Percentiles rank a stretch among this genome's conserved stretches.
phyloP scores from a whole-genome alignment of 2,797 vertebrate species.

The Balearica regulorum region DNA sequence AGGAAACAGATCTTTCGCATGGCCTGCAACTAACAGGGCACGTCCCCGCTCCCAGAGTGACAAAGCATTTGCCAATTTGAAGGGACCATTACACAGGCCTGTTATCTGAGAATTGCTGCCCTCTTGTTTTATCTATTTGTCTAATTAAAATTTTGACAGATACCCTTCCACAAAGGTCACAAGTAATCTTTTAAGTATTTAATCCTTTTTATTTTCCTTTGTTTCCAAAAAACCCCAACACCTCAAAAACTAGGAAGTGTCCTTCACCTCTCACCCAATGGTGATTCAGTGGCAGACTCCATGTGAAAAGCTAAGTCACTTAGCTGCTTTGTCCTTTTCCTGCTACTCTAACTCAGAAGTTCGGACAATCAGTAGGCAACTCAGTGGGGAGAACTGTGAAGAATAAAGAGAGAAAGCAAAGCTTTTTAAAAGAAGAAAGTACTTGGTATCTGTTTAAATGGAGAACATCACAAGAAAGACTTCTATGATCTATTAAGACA shows the following conservation, averaged over 20 bases:
- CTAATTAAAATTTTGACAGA: background rate
- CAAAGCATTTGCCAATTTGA: background rate
- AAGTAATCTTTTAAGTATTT: background rate
- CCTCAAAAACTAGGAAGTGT: background rate
- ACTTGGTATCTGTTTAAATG: background rate
- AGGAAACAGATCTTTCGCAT: background rate
- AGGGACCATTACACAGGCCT: background rate
- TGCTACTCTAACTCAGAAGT: background rate
- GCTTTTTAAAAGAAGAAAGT: background rate
- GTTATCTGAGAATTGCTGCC: background rate
- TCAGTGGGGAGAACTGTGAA: background rate
- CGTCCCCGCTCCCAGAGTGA: fast-evolving
- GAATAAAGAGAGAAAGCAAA: background rate
- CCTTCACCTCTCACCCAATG: background rate
- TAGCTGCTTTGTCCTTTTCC: background rate
- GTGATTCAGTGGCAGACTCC: background rate
- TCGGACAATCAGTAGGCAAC: background rate
- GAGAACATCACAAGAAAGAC: background rate
- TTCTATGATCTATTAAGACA: background rate
- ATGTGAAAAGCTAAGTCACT: background rate
- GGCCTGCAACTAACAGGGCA: background rate
- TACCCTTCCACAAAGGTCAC: background rate
- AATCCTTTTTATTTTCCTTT: background rate
- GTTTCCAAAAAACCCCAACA: too few relatives aligned
- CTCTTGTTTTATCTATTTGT: background rate